Conservation (phyloP, 2,113 vertebrate species). For the Cheilinus undulatus region DNA sequence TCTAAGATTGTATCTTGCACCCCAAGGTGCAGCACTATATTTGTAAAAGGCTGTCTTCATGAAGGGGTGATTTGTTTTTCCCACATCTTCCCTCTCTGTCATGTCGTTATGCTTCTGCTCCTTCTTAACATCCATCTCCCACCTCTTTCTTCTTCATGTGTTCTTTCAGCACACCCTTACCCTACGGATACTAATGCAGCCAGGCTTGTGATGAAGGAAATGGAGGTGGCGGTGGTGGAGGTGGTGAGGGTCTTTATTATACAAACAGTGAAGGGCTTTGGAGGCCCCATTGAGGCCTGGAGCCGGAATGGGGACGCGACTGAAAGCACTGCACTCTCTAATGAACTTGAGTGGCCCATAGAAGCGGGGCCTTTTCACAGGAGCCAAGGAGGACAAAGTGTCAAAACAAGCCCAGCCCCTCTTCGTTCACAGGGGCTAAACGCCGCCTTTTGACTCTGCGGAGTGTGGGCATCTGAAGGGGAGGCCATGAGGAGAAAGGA, state of each 20-base stretch:
- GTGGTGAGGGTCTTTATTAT: constrained; percentile 81
- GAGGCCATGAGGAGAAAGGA: constrained; percentile 71
- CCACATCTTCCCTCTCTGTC: neutral
- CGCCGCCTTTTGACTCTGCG: constrained; percentile 83
- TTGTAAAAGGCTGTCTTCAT: constrained; percentile 1
- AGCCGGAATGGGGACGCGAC: constrained; percentile 75
- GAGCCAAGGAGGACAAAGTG: constrained; percentile 82
- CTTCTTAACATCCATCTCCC: neutral
- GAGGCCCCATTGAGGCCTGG: constrained; percentile 79
- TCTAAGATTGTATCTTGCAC: no score
- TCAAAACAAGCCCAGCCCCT: constrained; percentile 84
- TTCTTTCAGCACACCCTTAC: constrained; percentile 44
- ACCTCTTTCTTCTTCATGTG: constrained; percentile 42
- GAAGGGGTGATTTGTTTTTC: neutral
- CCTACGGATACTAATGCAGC: constrained; percentile 58
- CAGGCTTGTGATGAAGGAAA: constrained; percentile 46
- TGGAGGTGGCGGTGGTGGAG: constrained; percentile 66
- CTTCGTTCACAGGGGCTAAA: constrained; percentile 79
- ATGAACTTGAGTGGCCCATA: constrained; percentile 86
- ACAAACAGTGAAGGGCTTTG: constrained; percentile 79
- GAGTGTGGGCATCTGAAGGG: constrained; percentile 80
- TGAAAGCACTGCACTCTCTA: constrained; percentile 82
- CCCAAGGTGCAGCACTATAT: neutral
- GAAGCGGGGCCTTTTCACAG: constrained; percentile 74
- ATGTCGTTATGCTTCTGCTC: constrained; percentile 12